Conservation (phyloP, 1,140 invertebrate genomes). For the Tetranychus cinnabarinus region DNA sequence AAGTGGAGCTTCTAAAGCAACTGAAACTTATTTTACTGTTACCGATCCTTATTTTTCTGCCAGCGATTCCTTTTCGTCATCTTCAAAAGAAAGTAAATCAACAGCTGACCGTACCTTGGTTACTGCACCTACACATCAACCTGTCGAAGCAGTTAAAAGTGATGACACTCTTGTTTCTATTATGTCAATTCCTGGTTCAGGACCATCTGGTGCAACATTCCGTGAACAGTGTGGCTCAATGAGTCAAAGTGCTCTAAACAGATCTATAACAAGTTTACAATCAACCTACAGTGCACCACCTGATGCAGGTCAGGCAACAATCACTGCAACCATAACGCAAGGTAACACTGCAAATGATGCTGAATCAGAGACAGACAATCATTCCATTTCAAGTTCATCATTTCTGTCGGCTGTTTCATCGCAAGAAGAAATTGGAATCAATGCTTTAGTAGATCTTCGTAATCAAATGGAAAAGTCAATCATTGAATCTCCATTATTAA, state of each 20-base stretch:
- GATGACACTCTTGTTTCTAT: constrained; percentile 1
- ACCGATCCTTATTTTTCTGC: constrained; percentile 73
- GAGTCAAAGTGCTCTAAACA: background rate
- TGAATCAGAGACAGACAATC: background rate
- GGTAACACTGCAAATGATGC: no score
- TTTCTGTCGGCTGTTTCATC: constrained; percentile 77
- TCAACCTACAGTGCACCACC: constrained; percentile 1
- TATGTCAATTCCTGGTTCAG: background rate
- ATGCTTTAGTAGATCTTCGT: constrained; percentile 65
- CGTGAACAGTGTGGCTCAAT: background rate
- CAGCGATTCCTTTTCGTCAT: constrained; percentile 40
- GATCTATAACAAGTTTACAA: background rate
- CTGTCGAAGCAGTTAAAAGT: background rate
- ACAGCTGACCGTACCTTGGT: background rate
- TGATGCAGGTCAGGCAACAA: background rate
- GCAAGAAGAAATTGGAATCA: constrained; percentile 16
- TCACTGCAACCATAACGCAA: background rate
- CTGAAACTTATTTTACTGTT: constrained; percentile 16
- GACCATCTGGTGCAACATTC: background rate
- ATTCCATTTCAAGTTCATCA: constrained; percentile 28
- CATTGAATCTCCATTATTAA: constrained; percentile 58
- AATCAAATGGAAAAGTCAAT: constrained; percentile 87
- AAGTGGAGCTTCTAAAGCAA: background rate
- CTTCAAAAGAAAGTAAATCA: background rate
- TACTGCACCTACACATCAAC: background rate